Conservation (phyloP, 2,797 vertebrate species). For the Nyctibius grandis region DNA sequence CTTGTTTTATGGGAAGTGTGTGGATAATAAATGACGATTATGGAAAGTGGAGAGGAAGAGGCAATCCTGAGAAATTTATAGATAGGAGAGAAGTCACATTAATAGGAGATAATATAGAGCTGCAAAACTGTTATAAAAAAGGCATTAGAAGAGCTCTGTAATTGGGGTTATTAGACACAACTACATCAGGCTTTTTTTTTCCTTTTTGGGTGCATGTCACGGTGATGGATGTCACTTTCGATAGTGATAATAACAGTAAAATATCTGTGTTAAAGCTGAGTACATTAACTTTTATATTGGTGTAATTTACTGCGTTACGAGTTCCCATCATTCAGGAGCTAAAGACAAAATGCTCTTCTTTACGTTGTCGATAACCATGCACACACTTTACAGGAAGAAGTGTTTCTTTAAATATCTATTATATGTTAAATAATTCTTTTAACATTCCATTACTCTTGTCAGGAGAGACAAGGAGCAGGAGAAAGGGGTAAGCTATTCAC, state of each 20-base stretch:
- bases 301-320: conserved; percentile 13
- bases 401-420: conserved; percentile 49
- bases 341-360: conserved; percentile 38
- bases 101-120: conserved; percentile 20
- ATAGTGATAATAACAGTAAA: conserved; percentile 53
- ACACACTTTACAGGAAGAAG: conserved; percentile 33
- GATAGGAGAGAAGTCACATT: conserved; percentile 35
- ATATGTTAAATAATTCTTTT: conserved; percentile 30
- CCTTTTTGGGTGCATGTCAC: conserved; percentile 2
- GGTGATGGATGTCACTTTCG: conserved; percentile 49
- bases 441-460: conserved; percentile 40
- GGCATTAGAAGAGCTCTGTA: conserved; percentile 45
- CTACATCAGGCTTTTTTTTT: background rate
- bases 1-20: conserved; percentile 21
- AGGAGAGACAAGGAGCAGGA: background rate
- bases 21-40: conserved; percentile 37
- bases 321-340: conserved; percentile 28
- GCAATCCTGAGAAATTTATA: conserved; percentile 47
- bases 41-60: conserved; percentile 11
- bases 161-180: conserved; percentile 43
- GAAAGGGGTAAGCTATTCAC: background rate
- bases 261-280: conserved; percentile 14
- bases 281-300: conserved; percentile 57
- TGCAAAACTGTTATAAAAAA: conserved; percentile 52
- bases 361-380: background rate